Percentiles rank a stretch among this genome's conserved stretches.
phyloP scores from a whole-genome alignment of 2,888 invertebrate genomes.

The Galerucella nymphaeae region DNA sequence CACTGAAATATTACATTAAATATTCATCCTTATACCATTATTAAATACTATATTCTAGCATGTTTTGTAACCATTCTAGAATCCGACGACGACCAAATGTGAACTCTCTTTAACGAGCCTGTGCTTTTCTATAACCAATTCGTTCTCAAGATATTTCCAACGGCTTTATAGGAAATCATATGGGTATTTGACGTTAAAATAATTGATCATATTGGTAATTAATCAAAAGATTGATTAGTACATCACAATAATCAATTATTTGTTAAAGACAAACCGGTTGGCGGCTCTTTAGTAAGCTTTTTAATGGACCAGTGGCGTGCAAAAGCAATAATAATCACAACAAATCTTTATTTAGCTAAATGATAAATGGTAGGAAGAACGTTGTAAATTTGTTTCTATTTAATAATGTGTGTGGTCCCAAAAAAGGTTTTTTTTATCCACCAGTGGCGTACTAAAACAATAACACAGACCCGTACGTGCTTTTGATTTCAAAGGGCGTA shows the following conservation, averaged over 20 bases:
- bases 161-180: not conserved
- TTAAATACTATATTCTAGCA: too few relatives aligned
- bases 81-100: too few relatives aligned
- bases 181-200: not conserved
- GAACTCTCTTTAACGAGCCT: too few relatives aligned
- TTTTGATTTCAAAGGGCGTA: too few relatives aligned
- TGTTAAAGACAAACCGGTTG: not conserved
- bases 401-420: not conserved
- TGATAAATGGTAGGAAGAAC: not conserved
- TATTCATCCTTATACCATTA: too few relatives aligned
- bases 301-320: constrained; percentile 10
- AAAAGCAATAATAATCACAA: too few relatives aligned
- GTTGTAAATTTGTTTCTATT: not conserved
- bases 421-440: too few relatives aligned
- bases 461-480: too few relatives aligned
- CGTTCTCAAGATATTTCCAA: not conserved
- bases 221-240: constrained; percentile 7
- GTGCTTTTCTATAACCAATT: not conserved
- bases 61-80: too few relatives aligned
- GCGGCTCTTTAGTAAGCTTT: constrained; percentile 1
- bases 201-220: constrained; percentile 11
- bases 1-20: too few relatives aligned
- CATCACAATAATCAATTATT: constrained; percentile 18
- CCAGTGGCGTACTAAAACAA: too few relatives aligned
- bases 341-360: too few relatives aligned